Conservation (phyloP, 1,140 invertebrate species). For the Drosophila asahinai region DNA sequence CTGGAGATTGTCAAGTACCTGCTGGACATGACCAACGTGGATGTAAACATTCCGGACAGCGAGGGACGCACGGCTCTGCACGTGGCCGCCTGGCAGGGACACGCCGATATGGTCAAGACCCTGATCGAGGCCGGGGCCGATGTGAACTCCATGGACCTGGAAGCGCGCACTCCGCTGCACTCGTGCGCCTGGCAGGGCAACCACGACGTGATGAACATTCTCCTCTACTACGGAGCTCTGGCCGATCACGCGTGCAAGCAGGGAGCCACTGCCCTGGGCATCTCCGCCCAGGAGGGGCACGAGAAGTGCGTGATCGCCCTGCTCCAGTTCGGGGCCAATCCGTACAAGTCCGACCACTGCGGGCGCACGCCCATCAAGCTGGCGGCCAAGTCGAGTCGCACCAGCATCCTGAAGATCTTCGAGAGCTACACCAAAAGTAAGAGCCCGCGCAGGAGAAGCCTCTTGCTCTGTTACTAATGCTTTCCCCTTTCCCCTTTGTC, state of each 20-base stretch:
- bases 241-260: conserved; percentile 97
- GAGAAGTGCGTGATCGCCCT: conserved; percentile 95
- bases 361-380: conserved; percentile 89
- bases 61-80: conserved; percentile 97
- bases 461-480: conserved; percentile 67
- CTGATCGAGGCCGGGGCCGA: conserved; percentile 91
- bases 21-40: conserved; percentile 91
- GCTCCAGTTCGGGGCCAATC: conserved; percentile 95
- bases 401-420: conserved; percentile 83
- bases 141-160: conserved; percentile 95
- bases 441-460: conserved; percentile 43
- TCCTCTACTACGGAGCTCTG: conserved; percentile 91
- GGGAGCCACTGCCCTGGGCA: conserved; percentile 96
- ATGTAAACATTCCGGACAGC: conserved; percentile 94
- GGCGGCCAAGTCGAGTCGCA: conserved; percentile 86
- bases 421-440: conserved; percentile 85
- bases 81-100: conserved; percentile 95
- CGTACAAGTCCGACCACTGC: conserved; percentile 96
- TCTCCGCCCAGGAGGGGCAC: conserved; percentile 95
- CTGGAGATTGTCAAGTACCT: conserved; percentile 93
- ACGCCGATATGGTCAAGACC: conserved; percentile 93
- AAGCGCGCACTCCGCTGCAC: conserved; percentile 95
- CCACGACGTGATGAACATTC: conserved; percentile 91
- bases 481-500: conserved; percentile 13
- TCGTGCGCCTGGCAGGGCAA: conserved; percentile 98